Evolutionary conservation across 2,888 invertebrate genomes (phyloP), one percentile per base, ranked within the genome.

Genomic region (Drosophila subquinaria): DNA sequence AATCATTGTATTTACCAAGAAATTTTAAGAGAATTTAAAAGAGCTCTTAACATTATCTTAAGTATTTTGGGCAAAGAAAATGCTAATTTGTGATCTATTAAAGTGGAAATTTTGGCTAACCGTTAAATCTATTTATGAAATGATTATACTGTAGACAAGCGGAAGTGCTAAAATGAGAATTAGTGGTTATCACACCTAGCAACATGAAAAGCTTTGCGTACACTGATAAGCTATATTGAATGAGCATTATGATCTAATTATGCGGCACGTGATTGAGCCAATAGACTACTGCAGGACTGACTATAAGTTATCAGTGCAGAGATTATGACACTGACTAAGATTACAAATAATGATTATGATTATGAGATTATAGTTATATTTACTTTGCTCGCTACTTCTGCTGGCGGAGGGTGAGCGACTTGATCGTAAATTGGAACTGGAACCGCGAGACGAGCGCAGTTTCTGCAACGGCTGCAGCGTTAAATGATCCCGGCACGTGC

Each of bases 341-440:
- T 43, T 43, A 43, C 4, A 11, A 43, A 43, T 17, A 11, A 13
- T 13, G 36, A 48, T 64, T 35, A 53, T 11, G 6, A 43, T 42
- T 59, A n/a, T 43, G 38, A 42, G 38, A 38, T 51, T 47, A 15
- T 76, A 91, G 79, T 90, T 23, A 10, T 52, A 35, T 52, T 57
- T 91, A 92, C 92, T 92, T 91, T 90, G 90, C 74, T 92, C 92
- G 69, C 79, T 86, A 69, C 84, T 91, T 65, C 92, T 85, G 71
- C 88, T 90, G 63, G 90, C 89, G 57, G 92, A 92, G 65, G 92
- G 92, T 20, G 92, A 92, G 86, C 92, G 90, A 73, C 92, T 92
- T 71, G 90, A 78, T 65, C 92, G 89, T 57, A 91, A 81, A 72
- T 72, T 90, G 63, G 82, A 81, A 68, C 71, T 90, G 63, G 83